Base-by-base conservation (phyloP, 2,888 invertebrate species). In the Agapostemon virescens region DNA sequence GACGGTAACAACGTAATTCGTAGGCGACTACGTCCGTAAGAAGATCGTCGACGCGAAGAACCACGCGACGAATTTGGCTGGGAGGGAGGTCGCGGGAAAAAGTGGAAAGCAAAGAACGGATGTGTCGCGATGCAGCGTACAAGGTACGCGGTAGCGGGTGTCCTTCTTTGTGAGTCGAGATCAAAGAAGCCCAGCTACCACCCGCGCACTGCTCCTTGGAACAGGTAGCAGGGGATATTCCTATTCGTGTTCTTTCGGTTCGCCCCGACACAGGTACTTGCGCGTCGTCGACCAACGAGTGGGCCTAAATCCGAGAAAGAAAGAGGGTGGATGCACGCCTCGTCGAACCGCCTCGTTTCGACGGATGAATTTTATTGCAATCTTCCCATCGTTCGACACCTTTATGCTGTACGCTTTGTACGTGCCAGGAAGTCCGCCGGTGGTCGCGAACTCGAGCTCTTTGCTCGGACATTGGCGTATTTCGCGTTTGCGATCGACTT, bases 291-390 rank as follows among this genome's bases (percentile, higher is more conserved):
- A 30, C 52, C 49, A 38, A 49, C 69, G 30, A 69, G 40, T 26
- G 55, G 71, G 68, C 45, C 72, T 49, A 70, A 66, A 81, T 23
- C 58, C 23, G 69, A 58, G 40, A 45, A 36, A 81, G 84, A 84
- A 86, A 80, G 82, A 87, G 82, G 85, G 84, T 84, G 87, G 84
- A 88, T 87, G 88, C 86, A 86, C 82, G 87, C 84, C 84, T 85
- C 81, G 83, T 5, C 69, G 82, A 82, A 69, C 33, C 61, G 61
- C 33, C 61, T 79, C 84, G 81, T 84, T 83, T 82, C 80, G 26
- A 55, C 55, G 72, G 79, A 79, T 81, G 79, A 85, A 83, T 87
- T 85, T 83, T 83, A 82, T 83, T 72, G 79, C 63, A 61, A 55
- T 66, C 68, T 69, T 72, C 23, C 63, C 69, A 58, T 64, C 74